Conservation (phyloP, 2,888 invertebrate genomes). For the Calliopum simillimum region DNA sequence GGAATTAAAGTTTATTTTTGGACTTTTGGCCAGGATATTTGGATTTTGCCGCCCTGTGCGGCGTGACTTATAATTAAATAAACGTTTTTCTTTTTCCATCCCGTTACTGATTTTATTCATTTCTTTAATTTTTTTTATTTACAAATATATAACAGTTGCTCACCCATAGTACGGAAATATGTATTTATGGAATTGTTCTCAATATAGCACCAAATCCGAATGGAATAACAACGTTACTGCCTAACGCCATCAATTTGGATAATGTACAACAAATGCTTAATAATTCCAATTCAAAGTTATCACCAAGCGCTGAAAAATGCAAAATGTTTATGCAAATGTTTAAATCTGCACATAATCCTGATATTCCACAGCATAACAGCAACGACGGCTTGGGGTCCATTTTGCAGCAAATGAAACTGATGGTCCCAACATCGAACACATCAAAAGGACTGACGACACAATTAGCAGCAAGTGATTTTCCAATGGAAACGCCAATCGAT, state of each 20-base stretch:
- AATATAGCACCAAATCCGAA: constrained; percentile 60
- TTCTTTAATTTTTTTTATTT: constrained; percentile 21
- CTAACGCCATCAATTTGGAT: constrained; percentile 54
- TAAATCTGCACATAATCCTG: constrained; percentile 30
- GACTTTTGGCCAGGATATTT: too few species aligned
- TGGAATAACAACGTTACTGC: constrained; percentile 56
- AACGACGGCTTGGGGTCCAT: constrained; percentile 15
- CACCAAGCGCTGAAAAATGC: constrained; percentile 55
- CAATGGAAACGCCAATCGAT: not conserved
- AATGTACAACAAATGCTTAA: constrained; percentile 59
- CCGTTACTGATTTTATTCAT: not conserved
- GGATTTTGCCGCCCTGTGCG: too few species aligned
- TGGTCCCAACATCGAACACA: not conserved
- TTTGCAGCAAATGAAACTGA: constrained; percentile 37
- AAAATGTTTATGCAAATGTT: constrained; percentile 54
- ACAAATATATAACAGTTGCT: constrained; percentile 50
- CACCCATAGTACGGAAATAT: constrained; percentile 55
- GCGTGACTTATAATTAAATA: too few species aligned
- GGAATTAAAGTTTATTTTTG: too few species aligned
- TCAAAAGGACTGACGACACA: not conserved
- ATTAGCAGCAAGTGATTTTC: not conserved
- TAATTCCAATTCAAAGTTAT: constrained; percentile 48
- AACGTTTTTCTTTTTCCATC: too few species aligned
- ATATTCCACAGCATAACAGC: not conserved
- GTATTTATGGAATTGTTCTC: constrained; percentile 61